Evolutionary conservation across 92 coral and sea anemone genomes (phyloP).

Genomic region (Phymanthus crucifer): DNA sequence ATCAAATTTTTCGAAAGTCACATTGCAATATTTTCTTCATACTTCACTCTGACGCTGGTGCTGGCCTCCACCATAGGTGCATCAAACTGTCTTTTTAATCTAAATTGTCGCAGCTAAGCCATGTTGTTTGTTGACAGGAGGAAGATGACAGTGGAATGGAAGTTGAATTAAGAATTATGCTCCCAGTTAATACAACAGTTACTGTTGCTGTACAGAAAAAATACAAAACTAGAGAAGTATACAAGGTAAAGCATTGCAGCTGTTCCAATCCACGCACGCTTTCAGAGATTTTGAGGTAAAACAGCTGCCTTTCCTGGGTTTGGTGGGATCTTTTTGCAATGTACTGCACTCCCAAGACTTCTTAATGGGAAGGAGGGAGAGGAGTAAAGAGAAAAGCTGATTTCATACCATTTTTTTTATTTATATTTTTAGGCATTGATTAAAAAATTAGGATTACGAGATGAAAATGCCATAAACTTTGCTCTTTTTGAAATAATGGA

Average conservation of each 20-base stretch:
- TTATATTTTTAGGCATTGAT: conserved; percentile 67
- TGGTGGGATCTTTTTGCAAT: too few species aligned
- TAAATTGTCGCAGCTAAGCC: neutral
- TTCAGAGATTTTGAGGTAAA: too few species aligned
- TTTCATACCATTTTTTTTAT: too few species aligned
- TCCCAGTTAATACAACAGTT: conserved; percentile 84
- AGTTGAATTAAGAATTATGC: conserved; percentile 75
- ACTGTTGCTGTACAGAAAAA: conserved; percentile 75
- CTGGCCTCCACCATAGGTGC: too few species aligned
- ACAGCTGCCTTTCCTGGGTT: too few species aligned
- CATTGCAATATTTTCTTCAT: too few species aligned
- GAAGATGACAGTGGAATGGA: conserved; percentile 69
- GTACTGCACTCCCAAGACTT: too few species aligned
- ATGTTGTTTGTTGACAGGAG: conserved; percentile 23
- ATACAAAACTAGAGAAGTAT: conserved; percentile 76
- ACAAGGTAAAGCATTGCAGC: conserved; percentile 59
- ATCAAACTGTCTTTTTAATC: neutral
- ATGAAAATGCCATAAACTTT: conserved; percentile 64
- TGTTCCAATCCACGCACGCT: too few species aligned
- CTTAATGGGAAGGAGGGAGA: too few species aligned
- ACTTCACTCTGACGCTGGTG: too few species aligned
- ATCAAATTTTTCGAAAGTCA: too few species aligned
- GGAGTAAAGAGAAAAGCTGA: too few species aligned
- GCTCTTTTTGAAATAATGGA: conserved; percentile 87
- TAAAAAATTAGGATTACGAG: conserved; percentile 67